Conservation (phyloP, 2,797 vertebrate genomes). For the Aplochiton taeniatus region DNA sequence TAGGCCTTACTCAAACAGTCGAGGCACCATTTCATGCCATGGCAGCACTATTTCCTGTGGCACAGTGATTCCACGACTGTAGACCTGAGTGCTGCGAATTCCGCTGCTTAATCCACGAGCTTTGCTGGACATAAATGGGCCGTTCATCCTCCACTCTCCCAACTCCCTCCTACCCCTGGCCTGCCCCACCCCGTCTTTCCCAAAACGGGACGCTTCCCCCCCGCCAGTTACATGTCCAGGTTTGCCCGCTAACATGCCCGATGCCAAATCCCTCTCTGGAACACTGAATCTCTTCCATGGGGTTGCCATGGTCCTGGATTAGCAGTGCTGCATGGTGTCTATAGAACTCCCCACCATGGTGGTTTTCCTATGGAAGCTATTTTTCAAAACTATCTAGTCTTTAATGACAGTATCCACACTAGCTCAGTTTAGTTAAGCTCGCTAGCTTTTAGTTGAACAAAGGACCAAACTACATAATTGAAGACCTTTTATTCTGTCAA, state of each 20-base stretch:
- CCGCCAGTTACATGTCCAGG: constrained; percentile 51
- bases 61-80: constrained; percentile 37
- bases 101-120: constrained; percentile 22
- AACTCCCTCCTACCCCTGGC: not conserved
- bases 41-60: constrained; percentile 54
- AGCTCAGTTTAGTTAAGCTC: too few relatives aligned
- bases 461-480: too few relatives aligned
- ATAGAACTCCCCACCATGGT: not conserved
- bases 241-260: constrained; percentile 51
- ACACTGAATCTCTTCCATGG: constrained; percentile 30
- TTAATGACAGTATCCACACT: too few relatives aligned
- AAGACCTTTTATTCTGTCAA: too few relatives aligned
- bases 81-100: constrained; percentile 24
- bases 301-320: constrained; percentile 56
- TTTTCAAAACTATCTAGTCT: too few relatives aligned
- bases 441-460: too few relatives aligned
- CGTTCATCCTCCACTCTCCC: constrained; percentile 33
- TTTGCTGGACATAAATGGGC: constrained; percentile 36
- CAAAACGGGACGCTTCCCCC: constrained; percentile 44
- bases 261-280: constrained; percentile 46
- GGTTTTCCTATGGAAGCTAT: constrained; percentile 2
- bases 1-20: constrained; percentile 31
- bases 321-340: constrained; percentile 11
- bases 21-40: constrained; percentile 52
- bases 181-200: constrained; percentile 20